Evolutionary conservation across 2,797 vertebrate genomes (phyloP).

Genomic region (Myotis vivesi): DNA sequence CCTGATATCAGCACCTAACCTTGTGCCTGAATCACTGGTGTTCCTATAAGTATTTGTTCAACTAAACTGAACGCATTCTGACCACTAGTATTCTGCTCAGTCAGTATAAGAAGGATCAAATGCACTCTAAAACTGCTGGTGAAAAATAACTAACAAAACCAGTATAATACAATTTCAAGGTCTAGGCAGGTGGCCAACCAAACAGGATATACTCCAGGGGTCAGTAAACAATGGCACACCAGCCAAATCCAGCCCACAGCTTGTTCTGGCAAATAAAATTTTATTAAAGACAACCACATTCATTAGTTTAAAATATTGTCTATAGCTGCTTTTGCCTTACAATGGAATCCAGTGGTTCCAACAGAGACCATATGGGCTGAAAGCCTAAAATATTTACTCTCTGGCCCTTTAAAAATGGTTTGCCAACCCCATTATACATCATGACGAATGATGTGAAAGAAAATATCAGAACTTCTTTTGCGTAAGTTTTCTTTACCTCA

Average conservation of each 20-base stretch:
- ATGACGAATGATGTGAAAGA: background rate
- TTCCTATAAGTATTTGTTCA: background rate
- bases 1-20: background rate
- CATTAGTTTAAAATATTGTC: background rate
- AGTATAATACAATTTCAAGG: background rate
- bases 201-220: background rate
- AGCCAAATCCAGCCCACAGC: background rate
- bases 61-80: slow-evolving; percentile 22
- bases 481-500: background rate
- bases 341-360: background rate
- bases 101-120: slow-evolving; percentile 28
- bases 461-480: slow-evolving; percentile 20
- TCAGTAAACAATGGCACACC: background rate
- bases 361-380: background rate
- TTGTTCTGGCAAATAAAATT: slow-evolving; percentile 15
- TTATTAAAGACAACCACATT: background rate
- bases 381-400: slow-evolving; percentile 19
- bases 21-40: background rate
- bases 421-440: background rate
- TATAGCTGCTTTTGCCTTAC: background rate
- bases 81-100: background rate
- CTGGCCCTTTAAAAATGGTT: slow-evolving; percentile 10
- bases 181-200: background rate
- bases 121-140: background rate
- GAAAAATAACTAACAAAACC: background rate